These are phyloP conservation scores for Lerema accius DNA, from an alignment of 1,140 invertebrate genomes.

Conservation along the genomic window DNA sequence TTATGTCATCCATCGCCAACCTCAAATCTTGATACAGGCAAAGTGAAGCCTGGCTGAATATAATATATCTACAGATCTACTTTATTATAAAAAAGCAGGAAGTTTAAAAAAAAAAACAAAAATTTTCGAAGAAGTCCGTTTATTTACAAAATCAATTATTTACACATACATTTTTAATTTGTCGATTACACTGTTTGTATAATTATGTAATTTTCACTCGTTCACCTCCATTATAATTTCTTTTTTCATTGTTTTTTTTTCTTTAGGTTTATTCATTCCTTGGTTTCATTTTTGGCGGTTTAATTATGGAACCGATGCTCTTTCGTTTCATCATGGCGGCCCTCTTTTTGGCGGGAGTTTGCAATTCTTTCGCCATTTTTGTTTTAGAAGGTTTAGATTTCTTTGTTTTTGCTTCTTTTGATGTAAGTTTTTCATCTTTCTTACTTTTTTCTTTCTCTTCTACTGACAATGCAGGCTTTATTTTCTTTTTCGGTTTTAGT, in stretches of 20 bases:
- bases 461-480: not conserved
- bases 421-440: slow-evolving; percentile 31
- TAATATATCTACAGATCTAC: too few relatives aligned
- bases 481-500: slow-evolving; percentile 38
- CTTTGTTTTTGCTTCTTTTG: slow-evolving; percentile 10
- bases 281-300: slow-evolving; percentile 71
- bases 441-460: slow-evolving; percentile 31
- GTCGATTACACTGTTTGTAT: too few relatives aligned
- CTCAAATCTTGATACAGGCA: too few relatives aligned
- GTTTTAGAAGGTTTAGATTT: slow-evolving; percentile 17
- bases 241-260: slow-evolving; percentile 1
- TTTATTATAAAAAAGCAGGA: too few relatives aligned
- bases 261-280: slow-evolving; percentile 30
- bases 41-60: too few relatives aligned
- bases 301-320: slow-evolving; percentile 72
- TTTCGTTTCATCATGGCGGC: slow-evolving; percentile 62
- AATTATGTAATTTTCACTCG: too few relatives aligned
- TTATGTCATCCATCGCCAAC: too few relatives aligned
- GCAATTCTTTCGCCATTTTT: slow-evolving; percentile 31
- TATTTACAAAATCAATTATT: too few relatives aligned
- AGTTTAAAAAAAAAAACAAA: too few relatives aligned
- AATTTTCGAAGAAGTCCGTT: too few relatives aligned
- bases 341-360: slow-evolving; percentile 58
- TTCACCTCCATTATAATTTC: too few relatives aligned
- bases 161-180: too few relatives aligned